Conservation (phyloP, 2,113 vertebrate genomes). For the Ascaphus truei region DNA sequence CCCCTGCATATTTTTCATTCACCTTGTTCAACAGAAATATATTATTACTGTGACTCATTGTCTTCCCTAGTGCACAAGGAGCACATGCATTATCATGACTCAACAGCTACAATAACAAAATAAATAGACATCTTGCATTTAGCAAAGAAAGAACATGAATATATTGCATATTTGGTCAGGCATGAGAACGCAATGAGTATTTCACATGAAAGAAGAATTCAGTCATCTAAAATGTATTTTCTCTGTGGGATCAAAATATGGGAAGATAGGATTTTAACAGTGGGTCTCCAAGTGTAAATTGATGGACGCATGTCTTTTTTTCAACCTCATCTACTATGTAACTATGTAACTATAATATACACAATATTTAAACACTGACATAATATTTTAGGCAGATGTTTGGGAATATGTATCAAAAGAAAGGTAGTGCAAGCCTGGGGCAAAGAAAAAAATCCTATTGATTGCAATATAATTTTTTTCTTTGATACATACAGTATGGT, state of each 20-base stretch:
- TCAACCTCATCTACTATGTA: no score
- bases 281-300: neutral
- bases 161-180: neutral
- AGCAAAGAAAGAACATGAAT: neutral
- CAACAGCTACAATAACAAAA: neutral
- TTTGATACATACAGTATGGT: no score
- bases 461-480: no score
- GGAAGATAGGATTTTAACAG: neutral
- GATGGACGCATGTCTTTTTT: no score
- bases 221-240: no score
- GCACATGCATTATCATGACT: neutral
- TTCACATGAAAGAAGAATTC: neutral
- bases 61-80: neutral
- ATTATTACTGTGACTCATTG: neutral
- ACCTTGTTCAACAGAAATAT: neutral
- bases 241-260: neutral
- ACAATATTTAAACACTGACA: no score
- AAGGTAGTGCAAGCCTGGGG: no score
- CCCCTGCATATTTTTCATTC: no score
- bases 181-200: neutral
- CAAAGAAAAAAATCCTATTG: no score
- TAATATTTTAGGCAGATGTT: no score
- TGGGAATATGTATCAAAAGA: no score
- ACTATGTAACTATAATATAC: no score
- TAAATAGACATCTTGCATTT: neutral